These are phyloP conservation scores for Melipona quadrifasciata DNA, from an alignment of 1,140 invertebrate species.

Conservation along the genomic window DNA sequence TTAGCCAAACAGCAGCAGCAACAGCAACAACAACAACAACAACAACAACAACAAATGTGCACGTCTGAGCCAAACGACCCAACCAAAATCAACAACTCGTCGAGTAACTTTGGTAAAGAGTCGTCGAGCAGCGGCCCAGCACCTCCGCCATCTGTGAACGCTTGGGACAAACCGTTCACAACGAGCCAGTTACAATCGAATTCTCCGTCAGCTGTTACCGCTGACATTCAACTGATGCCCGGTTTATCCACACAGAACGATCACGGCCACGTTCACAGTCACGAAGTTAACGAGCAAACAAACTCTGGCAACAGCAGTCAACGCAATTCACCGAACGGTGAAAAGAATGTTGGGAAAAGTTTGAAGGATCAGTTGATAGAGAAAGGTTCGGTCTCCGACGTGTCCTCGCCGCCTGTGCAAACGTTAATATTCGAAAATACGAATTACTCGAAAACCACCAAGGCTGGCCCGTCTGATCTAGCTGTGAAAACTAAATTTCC, in stretches of 20 bases:
- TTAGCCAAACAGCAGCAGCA: conserved; percentile 82
- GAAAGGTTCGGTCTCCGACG: conserved; percentile 85
- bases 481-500: conserved; percentile 81
- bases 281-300: conserved; percentile 71
- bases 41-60: conserved; percentile 74
- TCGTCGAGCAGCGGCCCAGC: conserved; percentile 82
- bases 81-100: conserved; percentile 72
- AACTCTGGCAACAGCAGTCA: conserved; percentile 82
- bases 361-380: conserved; percentile 77
- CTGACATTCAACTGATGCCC: conserved; percentile 75
- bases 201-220: conserved; percentile 75
- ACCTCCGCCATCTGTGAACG: conserved; percentile 88
- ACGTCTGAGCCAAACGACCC: conserved; percentile 76
- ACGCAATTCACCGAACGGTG: conserved; percentile 81
- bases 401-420: conserved; percentile 89
- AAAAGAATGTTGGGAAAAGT: conserved; percentile 76
- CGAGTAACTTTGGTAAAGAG: conserved; percentile 77
- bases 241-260: conserved; percentile 69
- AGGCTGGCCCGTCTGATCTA: conserved; percentile 73
- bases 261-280: conserved; percentile 62
- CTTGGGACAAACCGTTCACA: conserved; percentile 93
- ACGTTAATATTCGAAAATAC: conserved; percentile 97
- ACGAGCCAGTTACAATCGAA: conserved; percentile 84
- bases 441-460: conserved; percentile 86
- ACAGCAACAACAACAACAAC: conserved; percentile 78